Conservation (phyloP, 2,113 vertebrate species). For the Vombatus ursinus region DNA sequence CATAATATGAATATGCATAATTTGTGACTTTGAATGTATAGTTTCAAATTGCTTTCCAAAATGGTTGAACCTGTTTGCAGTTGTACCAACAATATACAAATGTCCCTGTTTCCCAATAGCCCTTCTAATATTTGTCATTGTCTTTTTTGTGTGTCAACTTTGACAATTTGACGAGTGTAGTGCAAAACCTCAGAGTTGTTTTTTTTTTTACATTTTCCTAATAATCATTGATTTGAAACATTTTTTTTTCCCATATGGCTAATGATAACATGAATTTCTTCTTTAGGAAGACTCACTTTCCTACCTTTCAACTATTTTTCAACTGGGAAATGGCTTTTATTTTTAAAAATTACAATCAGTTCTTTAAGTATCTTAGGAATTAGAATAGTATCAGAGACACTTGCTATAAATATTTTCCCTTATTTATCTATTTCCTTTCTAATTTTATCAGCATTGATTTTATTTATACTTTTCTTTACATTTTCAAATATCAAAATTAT, state of each 20-base stretch:
- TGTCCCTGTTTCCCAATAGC: neutral
- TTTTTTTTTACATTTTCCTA: neutral
- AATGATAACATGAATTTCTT: neutral
- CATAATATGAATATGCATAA: neutral
- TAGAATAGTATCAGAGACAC: neutral
- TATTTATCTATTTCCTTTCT: neutral
- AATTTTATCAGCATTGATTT: neutral
- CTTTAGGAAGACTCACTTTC: neutral
- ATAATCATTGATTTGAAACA: neutral
- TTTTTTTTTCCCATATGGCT: neutral
- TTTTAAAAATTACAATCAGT: neutral
- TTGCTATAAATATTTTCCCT: neutral
- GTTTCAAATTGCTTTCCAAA: neutral
- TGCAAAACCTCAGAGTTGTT: neutral
- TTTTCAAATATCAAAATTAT: neutral
- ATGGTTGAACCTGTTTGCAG: neutral
- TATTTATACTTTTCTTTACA: neutral
- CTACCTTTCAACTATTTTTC: neutral
- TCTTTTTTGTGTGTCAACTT: neutral
- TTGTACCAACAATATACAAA: neutral
- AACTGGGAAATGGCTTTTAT: neutral
- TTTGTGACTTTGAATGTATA: neutral
- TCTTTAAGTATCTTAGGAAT: neutral
- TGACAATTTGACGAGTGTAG: neutral
- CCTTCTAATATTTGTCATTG: neutral